Conservation (phyloP, 2,888 invertebrate species). For the Rhamphomyia laevipes region DNA sequence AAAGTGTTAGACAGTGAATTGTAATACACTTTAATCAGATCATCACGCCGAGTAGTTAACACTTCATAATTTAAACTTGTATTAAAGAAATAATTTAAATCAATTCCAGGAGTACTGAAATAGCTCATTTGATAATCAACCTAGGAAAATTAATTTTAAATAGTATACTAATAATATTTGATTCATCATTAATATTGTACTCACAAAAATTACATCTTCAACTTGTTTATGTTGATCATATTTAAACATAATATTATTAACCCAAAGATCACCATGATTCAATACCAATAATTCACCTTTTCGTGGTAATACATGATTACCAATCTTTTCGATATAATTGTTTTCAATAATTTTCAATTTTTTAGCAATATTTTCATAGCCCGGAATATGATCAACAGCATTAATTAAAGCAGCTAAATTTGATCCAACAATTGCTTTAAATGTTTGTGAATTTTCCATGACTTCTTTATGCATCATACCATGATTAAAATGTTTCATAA, state of each 20-base stretch:
- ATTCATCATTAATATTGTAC: conserved; percentile 13
- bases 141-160: conserved; percentile 9
- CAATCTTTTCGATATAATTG: conserved; percentile 1
- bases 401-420: not conserved
- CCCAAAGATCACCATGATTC: conserved; percentile 44
- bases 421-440: not conserved
- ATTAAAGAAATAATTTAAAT: conserved; percentile 34
- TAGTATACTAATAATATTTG: not conserved
- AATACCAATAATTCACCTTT: conserved; percentile 37
- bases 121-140: conserved; percentile 34
- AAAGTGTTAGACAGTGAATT: conserved; percentile 21
- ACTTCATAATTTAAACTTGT: conserved; percentile 27
- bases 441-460: not conserved
- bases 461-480: not conserved
- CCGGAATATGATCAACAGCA: conserved; percentile 31
- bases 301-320: conserved; percentile 4
- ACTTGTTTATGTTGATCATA: conserved; percentile 26
- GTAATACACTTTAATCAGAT: conserved; percentile 26
- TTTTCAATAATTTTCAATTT: conserved; percentile 26
- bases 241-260: conserved; percentile 42
- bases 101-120: conserved; percentile 33
- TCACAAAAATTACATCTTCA: conserved; percentile 38
- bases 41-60: conserved; percentile 22
- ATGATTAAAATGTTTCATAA: not conserved
- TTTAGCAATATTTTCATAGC: conserved; percentile 34